Conservation (phyloP, 2,113 vertebrate species). For the Stictonetta naevosa region DNA sequence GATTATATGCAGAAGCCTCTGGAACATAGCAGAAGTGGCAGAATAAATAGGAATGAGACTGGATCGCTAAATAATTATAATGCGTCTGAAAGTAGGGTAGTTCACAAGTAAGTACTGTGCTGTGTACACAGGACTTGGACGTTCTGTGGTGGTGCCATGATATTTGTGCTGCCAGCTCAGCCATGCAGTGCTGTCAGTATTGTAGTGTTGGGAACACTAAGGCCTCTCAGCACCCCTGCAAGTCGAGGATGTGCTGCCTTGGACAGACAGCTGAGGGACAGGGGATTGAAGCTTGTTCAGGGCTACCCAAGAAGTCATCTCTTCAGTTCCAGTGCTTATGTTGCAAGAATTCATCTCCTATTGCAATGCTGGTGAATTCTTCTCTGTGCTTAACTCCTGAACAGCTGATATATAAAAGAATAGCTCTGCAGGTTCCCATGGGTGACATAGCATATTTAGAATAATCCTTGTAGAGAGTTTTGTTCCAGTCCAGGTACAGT, state of each 20-base stretch:
- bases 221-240: background rate
- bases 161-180: background rate
- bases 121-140: background rate
- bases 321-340: background rate
- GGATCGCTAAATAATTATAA: background rate
- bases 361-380: background rate
- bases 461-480: background rate
- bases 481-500: background rate
- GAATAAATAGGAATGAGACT: slow-evolving; percentile 25
- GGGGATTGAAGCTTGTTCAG: background rate
- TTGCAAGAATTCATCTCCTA: background rate
- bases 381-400: background rate
- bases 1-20: background rate
- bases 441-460: background rate
- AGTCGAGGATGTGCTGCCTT: background rate
- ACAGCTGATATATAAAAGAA: background rate
- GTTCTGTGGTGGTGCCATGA: background rate
- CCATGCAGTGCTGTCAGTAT: background rate
- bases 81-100: background rate
- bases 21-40: background rate
- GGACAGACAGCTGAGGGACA: background rate
- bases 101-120: background rate
- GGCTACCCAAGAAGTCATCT: background rate
- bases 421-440: background rate
- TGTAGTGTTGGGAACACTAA: background rate